These are phyloP conservation scores for Acanthosoma haemorrhoidale DNA, from an alignment of 2,888 invertebrate genomes.

Conservation along the genomic window DNA sequence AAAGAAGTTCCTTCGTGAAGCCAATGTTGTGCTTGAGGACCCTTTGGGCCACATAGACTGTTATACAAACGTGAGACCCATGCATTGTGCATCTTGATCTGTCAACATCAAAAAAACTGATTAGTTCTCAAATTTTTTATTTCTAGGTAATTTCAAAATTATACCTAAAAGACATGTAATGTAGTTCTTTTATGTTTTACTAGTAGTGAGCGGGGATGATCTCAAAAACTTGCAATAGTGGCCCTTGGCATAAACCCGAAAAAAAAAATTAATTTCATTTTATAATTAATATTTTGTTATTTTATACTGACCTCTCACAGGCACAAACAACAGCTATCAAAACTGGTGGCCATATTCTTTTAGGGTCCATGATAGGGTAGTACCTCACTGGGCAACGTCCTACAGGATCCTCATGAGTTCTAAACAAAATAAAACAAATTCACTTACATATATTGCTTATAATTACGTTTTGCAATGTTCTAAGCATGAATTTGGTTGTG, in stretches of 20 bases:
- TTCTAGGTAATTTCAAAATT: no score
- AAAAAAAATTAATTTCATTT: no score
- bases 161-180: background rate
- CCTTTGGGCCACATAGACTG: constrained; percentile 11
- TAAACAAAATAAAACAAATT: no score
- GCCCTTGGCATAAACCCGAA: no score
- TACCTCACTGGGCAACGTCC: constrained; percentile 22
- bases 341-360: constrained; percentile 15
- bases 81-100: constrained; percentile 8
- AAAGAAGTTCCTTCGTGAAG: constrained; percentile 12
- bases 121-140: no score
- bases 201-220: no score
- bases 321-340: constrained; percentile 7
- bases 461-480: no score
- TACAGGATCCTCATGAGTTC: constrained; percentile 16
- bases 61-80: constrained; percentile 14
- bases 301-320: constrained; percentile 8
- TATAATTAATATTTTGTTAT: no score
- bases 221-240: no score
- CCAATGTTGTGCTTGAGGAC: constrained; percentile 13
- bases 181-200: no score
- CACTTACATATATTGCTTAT: no score
- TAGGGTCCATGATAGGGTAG: background rate
- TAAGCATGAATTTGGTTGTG: no score
- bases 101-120: background rate